These are phyloP conservation scores for Pterocles orientalis DNA, from an alignment of 2,113 vertebrate species.

Conservation along the genomic window DNA sequence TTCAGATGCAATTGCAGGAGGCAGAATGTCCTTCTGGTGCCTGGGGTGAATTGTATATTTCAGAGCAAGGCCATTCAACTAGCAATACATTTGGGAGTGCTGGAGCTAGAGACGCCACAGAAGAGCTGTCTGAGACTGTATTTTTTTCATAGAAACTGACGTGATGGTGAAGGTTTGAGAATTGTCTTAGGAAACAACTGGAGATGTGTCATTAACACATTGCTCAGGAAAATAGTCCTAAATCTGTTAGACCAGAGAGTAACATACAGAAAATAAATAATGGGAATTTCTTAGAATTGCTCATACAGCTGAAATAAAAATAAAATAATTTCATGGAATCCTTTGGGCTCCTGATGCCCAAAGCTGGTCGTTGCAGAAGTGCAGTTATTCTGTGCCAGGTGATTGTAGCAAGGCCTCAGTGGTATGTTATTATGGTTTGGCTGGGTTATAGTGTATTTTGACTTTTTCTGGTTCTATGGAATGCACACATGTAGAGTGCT, in stretches of 20 bases:
- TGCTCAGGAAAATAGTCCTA: neutral
- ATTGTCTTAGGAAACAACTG: neutral
- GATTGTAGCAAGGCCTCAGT: neutral
- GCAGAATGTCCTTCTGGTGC: conserved; percentile 3
- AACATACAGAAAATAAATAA: neutral
- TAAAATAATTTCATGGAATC: neutral
- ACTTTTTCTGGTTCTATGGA: neutral
- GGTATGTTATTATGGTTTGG: neutral
- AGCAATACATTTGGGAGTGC: neutral
- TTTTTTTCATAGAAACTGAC: neutral
- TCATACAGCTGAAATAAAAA: neutral
- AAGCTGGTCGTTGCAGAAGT: neutral
- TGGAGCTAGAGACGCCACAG: neutral
- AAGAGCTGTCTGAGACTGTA: neutral
- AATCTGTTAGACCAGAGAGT: neutral
- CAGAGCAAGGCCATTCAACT: neutral
- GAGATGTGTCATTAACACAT: neutral
- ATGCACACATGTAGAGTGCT: neutral
- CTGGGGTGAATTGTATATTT: neutral
- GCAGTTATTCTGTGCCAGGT: neutral
- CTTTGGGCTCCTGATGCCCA: neutral
- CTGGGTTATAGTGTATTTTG: neutral
- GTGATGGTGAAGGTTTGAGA: neutral
- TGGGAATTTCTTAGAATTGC: neutral
- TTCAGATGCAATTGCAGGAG: neutral